Conservation (phyloP, 2,797 vertebrate genomes). For the Dendrocincla tyrannina region DNA sequence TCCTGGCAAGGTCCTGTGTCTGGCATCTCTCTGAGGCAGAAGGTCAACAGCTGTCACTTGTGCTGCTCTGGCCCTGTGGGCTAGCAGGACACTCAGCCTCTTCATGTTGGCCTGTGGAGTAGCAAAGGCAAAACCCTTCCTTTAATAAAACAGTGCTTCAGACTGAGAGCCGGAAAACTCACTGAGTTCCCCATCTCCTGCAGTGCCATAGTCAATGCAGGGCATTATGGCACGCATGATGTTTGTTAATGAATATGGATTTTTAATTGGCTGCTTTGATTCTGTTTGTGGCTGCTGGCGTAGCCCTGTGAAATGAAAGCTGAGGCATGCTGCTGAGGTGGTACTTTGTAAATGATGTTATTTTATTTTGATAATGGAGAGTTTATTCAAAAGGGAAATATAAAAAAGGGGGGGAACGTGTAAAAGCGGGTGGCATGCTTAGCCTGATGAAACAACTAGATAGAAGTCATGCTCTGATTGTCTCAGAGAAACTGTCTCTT, state of each 20-base stretch:
- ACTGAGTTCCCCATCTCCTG: neutral
- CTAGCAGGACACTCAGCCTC: neutral
- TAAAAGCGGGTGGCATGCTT: neutral
- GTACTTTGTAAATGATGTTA: slow-evolving; percentile 29
- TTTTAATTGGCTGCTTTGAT: slow-evolving; percentile 67
- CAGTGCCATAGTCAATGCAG: neutral
- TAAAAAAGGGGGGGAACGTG: neutral
- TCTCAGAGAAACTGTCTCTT: neutral
- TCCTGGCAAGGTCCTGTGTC: neutral
- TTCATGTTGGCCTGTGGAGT: neutral
- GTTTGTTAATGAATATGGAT: slow-evolving; percentile 59
- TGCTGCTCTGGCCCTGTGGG: neutral
- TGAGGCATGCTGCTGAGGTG: slow-evolving; percentile 43
- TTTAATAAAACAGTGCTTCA: neutral
- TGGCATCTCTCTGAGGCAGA: neutral
- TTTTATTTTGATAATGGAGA: slow-evolving; percentile 34
- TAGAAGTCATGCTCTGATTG: slow-evolving; percentile 41
- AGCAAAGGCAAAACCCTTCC: neutral
- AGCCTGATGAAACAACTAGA: slow-evolving; percentile 10
- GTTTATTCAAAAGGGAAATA: slow-evolving; percentile 13
- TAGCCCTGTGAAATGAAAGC: slow-evolving; percentile 36
- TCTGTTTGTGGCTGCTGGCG: slow-evolving; percentile 37
- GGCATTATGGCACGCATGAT: slow-evolving; percentile 11
- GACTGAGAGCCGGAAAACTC: neutral
- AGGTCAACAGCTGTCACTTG: neutral